Evolutionary conservation across 2,797 vertebrate genomes (phyloP).

Genomic region (Neomorphus geoffroyi): DNA sequence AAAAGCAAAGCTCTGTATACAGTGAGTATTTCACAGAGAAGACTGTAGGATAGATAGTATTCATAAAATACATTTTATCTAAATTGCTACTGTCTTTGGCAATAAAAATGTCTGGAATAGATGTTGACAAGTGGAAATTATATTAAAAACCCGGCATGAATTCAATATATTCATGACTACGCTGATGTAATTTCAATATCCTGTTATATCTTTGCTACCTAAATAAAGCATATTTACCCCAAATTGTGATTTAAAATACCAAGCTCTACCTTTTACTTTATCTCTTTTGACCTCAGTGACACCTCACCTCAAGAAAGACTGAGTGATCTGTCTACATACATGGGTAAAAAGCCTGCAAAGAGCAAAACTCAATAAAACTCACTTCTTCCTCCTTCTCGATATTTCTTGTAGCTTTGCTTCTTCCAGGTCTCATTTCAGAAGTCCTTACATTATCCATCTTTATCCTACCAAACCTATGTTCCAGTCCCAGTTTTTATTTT

Average conservation of each 20-base stretch:
- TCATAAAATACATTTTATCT: slow-evolving; percentile 66
- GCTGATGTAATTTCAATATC: slow-evolving; percentile 32
- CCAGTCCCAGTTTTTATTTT: background rate
- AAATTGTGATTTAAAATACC: background rate
- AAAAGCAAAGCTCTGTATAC: slow-evolving; percentile 29
- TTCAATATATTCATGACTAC: slow-evolving; percentile 11
- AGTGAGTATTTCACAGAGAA: slow-evolving; percentile 9
- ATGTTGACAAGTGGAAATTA: slow-evolving; percentile 52
- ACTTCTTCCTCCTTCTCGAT: background rate
- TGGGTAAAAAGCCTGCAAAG: background rate
- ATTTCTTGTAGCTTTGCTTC: background rate
- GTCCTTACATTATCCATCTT: background rate
- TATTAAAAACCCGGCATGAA: slow-evolving; percentile 43
- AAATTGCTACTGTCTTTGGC: slow-evolving; percentile 50
- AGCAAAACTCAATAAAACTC: background rate
- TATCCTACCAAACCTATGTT: background rate
- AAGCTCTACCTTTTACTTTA: background rate
- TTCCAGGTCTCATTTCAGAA: accelerated
- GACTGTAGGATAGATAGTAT: slow-evolving; percentile 27
- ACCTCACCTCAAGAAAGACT: background rate
- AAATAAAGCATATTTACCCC: background rate
- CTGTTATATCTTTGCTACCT: background rate
- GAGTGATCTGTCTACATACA: background rate
- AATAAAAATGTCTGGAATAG: slow-evolving; percentile 31
- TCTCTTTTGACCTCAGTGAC: background rate